These are phyloP conservation scores for Montifringilla adamsi DNA, from an alignment of 2,113 vertebrate species.

Conservation along the genomic window DNA sequence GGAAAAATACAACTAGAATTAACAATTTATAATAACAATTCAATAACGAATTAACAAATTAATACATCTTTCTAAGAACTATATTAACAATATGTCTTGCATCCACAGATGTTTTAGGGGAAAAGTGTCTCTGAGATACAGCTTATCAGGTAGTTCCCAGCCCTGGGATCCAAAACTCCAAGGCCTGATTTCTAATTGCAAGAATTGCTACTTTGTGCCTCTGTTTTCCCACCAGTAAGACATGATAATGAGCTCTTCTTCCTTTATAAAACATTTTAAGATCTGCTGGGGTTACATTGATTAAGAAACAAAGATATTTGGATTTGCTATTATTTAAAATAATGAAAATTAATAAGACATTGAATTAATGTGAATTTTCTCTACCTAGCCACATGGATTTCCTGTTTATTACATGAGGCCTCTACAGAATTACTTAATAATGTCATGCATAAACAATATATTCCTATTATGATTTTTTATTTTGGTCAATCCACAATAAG, in stretches of 20 bases:
- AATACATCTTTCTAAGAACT: neutral
- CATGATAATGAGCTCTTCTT: constrained; percentile 24
- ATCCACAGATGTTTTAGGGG: neutral
- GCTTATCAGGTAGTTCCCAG: constrained; percentile 4
- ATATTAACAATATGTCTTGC: neutral
- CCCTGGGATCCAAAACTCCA: neutral
- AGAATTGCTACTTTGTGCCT: constrained; percentile 15
- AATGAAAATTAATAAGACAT: constrained; percentile 1
- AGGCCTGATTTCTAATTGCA: neutral
- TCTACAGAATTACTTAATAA: constrained; percentile 16
- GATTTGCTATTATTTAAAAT: neutral
- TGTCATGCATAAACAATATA: neutral
- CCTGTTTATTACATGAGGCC: neutral
- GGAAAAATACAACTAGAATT: neutral
- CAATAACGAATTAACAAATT: neutral
- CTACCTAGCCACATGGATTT: neutral
- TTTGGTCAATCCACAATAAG: neutral
- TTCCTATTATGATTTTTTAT: neutral
- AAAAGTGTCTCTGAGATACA: neutral
- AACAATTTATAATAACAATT: no score
- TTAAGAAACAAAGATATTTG: constrained; percentile 28
- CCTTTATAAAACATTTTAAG: constrained; percentile 7
- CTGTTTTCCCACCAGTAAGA: constrained; percentile 20
- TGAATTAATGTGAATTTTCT: constrained; percentile 20
- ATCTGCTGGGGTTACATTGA: constrained; percentile 14